These are phyloP conservation scores for Torymus texanus DNA, from an alignment of 2,888 invertebrate species.

Conservation along the genomic window DNA sequence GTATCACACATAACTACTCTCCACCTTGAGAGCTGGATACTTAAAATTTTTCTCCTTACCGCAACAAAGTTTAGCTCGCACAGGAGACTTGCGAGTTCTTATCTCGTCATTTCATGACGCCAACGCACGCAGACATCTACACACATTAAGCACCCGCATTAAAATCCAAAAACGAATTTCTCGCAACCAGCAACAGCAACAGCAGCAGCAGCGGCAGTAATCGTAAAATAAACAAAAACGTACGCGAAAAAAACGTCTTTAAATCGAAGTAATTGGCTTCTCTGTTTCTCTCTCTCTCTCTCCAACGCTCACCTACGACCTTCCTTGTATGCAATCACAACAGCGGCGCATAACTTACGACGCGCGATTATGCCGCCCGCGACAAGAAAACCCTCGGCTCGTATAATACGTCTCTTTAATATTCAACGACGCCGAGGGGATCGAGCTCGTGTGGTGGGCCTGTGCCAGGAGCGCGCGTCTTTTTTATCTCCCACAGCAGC, in stretches of 20 bases:
- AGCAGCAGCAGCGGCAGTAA: slow-evolving; percentile 11
- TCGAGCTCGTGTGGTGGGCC: not conserved
- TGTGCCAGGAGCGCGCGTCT: too few relatives aligned
- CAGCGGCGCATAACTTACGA: slow-evolving; percentile 31
- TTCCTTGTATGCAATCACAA: too few relatives aligned
- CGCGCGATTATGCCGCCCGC: slow-evolving; percentile 41
- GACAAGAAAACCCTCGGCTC: slow-evolving; percentile 31
- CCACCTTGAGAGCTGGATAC: too few relatives aligned
- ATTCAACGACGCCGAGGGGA: slow-evolving; percentile 46
- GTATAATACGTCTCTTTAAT: slow-evolving; percentile 52
- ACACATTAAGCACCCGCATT: not conserved
- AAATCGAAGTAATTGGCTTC: slow-evolving; percentile 39
- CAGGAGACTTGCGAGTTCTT: too few relatives aligned
- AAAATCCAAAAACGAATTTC: slow-evolving; percentile 20
- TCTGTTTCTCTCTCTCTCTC: not conserved
- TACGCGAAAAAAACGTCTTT: slow-evolving; percentile 13
- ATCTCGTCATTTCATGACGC: too few relatives aligned
- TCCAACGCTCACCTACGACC: not conserved
- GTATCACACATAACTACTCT: too few relatives aligned
- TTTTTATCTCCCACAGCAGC: slow-evolving; percentile 6
- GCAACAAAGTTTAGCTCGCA: too few relatives aligned
- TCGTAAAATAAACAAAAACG: slow-evolving; percentile 18
- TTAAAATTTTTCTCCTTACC: too few relatives aligned
- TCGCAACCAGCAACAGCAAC: not conserved
- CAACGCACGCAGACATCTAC: too few relatives aligned